phyloP scores from a whole-genome alignment of 1,140 invertebrate genomes.

The Notospermus geniculatus region DNA sequence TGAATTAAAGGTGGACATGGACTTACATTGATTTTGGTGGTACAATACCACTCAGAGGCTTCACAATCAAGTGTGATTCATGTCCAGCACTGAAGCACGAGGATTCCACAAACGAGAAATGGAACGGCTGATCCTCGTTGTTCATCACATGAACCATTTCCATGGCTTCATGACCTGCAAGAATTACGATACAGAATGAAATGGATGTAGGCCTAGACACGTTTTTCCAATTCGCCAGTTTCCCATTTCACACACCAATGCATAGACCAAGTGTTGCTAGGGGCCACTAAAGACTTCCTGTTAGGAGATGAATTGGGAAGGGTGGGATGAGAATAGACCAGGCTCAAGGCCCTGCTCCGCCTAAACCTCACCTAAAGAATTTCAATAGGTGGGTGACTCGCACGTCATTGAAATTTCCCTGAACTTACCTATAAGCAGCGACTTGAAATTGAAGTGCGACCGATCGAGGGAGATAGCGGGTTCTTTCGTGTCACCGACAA shows the following conservation, averaged over 20 bases:
- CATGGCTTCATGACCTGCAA: conserved; percentile 43
- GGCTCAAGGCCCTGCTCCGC: no score
- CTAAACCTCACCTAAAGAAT: no score
- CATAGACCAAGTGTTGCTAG: no score
- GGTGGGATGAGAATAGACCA: no score
- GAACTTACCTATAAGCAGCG: conserved; percentile 51
- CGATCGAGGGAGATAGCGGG: conserved; percentile 52
- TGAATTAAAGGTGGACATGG: not conserved
- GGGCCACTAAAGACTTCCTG: not conserved
- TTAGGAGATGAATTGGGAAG: not conserved
- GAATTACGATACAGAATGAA: not conserved
- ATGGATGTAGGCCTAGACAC: not conserved
- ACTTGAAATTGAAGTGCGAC: conserved; percentile 54
- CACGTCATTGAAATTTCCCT: no score
- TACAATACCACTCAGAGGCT: conserved; percentile 47
- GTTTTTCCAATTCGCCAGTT: no score
- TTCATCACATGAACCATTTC: conserved; percentile 50
- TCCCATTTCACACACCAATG: no score
- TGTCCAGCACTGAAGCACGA: conserved; percentile 48
- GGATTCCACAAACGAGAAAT: conserved; percentile 45
- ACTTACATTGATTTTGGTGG: conserved; percentile 47
- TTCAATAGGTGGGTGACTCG: no score
- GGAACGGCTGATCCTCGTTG: conserved; percentile 45
- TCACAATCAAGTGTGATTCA: conserved; percentile 39
- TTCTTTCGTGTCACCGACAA: conserved; percentile 51